Evolutionary conservation across 2,888 invertebrate genomes (phyloP), one percentile per base, ranked within the genome.

Genomic region (Eustalomyia histrio): DNA sequence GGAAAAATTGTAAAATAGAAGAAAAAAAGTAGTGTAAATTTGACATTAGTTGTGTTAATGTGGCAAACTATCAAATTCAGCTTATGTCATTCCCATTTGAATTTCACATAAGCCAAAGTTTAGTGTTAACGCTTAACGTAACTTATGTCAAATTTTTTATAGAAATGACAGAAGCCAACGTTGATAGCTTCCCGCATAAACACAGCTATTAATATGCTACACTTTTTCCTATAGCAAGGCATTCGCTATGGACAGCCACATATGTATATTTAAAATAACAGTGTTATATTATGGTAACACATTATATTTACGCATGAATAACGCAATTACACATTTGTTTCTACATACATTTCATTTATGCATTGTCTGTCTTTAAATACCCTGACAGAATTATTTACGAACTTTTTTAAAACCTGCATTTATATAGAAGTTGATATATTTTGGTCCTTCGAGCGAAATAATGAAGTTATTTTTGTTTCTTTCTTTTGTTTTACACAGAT

Each of bases 301-400:
- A 47, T 47, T 47, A 47, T 47, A 16, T 47, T 47, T 47, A n/a
- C 43, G n/a, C 43, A 14, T 47, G 43, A 47, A n/a, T 47, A 6
- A 47, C n/a, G n/a, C n/a, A n/a, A 16, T 47, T n/a, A n/a, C n/a
- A 16, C n/a, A n/a, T 47, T 47, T 14, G n/a, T 47, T 47, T 47
- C 14, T 5, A 47, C n/a, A 47, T n/a, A 14, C 5, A 14, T 14
- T 47, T n/a, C 43, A 47, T 47, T 47, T n/a, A 6, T 14, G n/a
- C 43, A n/a, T 6, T 47, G 43, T 47, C 43, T n/a, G n/a, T 47
- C 43, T 47, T 47, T n/a, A n/a, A 47, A 47, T 47, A 47, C 43
- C 43, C n/a, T 47, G 43, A 47, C 43, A 47, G 43, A 47, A 47
- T 47, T 47, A 12, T 47, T 47, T 47, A n/a, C n/a, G n/a, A 47